Evolutionary conservation across 1,140 invertebrate species (phyloP).

Genomic region (Eriosoma lanigerum): DNA sequence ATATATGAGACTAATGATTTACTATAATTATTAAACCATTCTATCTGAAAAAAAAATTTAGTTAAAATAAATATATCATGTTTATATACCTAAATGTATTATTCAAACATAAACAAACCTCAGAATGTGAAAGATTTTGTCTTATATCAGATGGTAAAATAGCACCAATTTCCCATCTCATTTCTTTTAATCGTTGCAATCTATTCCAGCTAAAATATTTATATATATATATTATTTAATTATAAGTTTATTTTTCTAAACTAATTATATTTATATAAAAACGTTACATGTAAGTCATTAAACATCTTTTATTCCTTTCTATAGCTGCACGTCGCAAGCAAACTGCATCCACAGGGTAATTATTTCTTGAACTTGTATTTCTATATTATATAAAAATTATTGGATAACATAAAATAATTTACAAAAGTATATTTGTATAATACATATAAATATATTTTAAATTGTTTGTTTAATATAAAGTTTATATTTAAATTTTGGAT

Average conservation of each 20-base stretch:
- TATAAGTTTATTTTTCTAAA: background rate
- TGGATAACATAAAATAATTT: too few relatives aligned
- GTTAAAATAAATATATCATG: background rate
- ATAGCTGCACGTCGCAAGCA: slow-evolving; percentile 81
- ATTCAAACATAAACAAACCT: slow-evolving; percentile 61
- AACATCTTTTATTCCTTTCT: slow-evolving; percentile 85
- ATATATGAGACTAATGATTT: slow-evolving; percentile 86
- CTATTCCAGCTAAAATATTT: slow-evolving; percentile 68
- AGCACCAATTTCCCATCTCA: slow-evolving; percentile 92
- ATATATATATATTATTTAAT: too few relatives aligned
- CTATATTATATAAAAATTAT: background rate
- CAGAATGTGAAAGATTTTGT: slow-evolving; percentile 75
- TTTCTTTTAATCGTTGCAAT: slow-evolving; percentile 73
- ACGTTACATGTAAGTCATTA: slow-evolving; percentile 80
- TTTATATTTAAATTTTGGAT: too few relatives aligned
- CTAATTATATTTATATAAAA: background rate
- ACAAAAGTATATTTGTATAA: too few relatives aligned
- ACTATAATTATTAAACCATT: slow-evolving; percentile 88
- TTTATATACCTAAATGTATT: background rate
- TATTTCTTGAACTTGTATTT: slow-evolving; percentile 59
- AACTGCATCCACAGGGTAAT: slow-evolving; percentile 66
- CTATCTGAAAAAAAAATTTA: slow-evolving; percentile 60
- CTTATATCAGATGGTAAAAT: slow-evolving; percentile 84
- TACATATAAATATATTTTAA: background rate
- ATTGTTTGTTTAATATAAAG: too few relatives aligned